A percentile compares a stretch with the other conserved stretches of the same genome.
Conservation (phyloP, 2,113 vertebrate genomes). For the Lates calcarifer region DNA sequence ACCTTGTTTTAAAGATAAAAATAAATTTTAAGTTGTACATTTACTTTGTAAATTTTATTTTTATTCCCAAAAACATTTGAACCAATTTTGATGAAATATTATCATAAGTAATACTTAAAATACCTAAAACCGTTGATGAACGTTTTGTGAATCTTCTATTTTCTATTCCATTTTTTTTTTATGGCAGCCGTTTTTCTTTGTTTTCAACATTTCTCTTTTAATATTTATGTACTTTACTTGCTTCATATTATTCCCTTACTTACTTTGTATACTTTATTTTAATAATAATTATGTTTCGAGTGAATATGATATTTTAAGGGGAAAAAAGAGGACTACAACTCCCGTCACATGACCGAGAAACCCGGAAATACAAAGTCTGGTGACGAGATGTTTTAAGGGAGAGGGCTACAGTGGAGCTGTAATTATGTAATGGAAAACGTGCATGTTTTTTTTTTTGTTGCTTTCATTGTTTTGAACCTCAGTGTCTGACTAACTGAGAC, state of each 20-base stretch:
- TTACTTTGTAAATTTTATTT: too few relatives aligned
- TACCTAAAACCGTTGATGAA: too few relatives aligned
- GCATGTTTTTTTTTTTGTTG: background rate
- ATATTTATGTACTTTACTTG: background rate
- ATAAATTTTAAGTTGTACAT: too few relatives aligned
- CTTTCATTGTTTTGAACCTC: background rate
- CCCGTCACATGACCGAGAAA: slow-evolving; percentile 58
- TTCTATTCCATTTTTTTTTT: too few relatives aligned
- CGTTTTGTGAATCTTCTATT: too few relatives aligned
- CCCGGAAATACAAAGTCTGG: slow-evolving; percentile 69
- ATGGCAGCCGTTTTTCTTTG: background rate
- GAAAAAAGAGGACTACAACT: slow-evolving; percentile 6
- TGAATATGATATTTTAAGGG: background rate
- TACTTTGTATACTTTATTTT: background rate
- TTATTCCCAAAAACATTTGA: too few relatives aligned
- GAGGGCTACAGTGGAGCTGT: background rate
- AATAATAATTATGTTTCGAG: background rate
- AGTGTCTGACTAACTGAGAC: background rate
- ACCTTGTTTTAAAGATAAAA: too few relatives aligned
- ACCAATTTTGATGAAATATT: too few relatives aligned
- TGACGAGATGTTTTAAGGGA: slow-evolving; percentile 21
- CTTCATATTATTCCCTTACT: too few relatives aligned
- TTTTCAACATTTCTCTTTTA: background rate
- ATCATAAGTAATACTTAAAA: too few relatives aligned
- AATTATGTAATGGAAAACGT: background rate